These are phyloP conservation scores for Acrossocheilus fasciatus DNA, from an alignment of 2,797 vertebrate species.

Conservation along the genomic window DNA sequence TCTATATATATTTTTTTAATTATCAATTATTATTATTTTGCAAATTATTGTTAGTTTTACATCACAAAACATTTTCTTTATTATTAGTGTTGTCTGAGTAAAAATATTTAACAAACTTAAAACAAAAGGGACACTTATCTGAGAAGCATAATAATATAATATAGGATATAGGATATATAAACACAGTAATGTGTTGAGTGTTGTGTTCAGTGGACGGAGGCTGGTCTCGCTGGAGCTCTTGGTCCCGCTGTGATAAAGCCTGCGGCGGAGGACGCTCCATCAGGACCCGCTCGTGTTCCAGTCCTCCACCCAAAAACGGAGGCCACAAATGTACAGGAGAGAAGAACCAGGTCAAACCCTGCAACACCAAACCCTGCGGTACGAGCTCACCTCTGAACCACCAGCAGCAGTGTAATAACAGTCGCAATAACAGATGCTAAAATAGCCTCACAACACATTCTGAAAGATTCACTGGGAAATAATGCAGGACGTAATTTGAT, in stretches of 20 bases:
- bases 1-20: too few relatives aligned
- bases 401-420: neutral
- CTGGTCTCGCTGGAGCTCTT: slow-evolving; percentile 91
- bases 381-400: slow-evolving; percentile 48
- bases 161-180: neutral
- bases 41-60: neutral
- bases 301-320: slow-evolving; percentile 90
- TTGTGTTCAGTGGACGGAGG: slow-evolving; percentile 82
- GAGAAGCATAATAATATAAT: neutral
- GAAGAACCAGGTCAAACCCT: slow-evolving; percentile 86
- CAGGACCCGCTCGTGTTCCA: slow-evolving; percentile 86
- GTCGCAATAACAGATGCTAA: too few relatives aligned
- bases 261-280: slow-evolving; percentile 87
- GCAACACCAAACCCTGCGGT: slow-evolving; percentile 89
- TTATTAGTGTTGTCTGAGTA: neutral
- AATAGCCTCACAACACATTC: neutral
- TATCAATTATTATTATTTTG: neutral
- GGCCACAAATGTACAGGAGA: slow-evolving; percentile 83
- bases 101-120: neutral
- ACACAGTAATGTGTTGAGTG: neutral
- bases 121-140: neutral
- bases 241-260: slow-evolving; percentile 88
- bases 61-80: neutral
- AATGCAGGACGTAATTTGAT: neutral
- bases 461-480: neutral